phyloP scores from a whole-genome alignment of 2,113 vertebrate genomes.

The Dasyprocta punctata region DNA sequence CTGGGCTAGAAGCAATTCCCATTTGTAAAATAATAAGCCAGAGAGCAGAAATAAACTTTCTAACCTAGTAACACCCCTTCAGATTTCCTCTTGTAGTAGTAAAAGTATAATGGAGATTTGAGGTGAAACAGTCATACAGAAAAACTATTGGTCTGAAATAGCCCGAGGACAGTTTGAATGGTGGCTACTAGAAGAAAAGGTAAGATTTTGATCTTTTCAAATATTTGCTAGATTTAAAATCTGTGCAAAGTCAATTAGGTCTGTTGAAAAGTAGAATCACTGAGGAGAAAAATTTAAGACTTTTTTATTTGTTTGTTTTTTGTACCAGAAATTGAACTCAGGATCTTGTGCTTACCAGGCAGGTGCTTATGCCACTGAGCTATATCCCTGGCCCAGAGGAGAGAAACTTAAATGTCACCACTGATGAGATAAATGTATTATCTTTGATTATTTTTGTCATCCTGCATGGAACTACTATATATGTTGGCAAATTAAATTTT shows the following conservation, averaged over 20 bases:
- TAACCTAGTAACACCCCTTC: background rate
- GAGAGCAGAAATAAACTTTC: background rate
- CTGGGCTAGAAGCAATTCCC: background rate
- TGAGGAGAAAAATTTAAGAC: background rate
- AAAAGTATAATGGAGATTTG: background rate
- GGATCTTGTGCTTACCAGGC: too few species aligned
- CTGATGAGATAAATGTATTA: background rate
- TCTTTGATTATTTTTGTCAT: background rate
- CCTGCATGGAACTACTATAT: background rate
- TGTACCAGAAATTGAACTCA: too few species aligned
- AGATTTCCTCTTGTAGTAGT: background rate
- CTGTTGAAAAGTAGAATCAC: background rate
- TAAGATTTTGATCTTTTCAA: background rate
- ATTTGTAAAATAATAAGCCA: background rate
- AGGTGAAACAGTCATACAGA: background rate
- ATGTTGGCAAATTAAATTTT: background rate
- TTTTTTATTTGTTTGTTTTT: too few species aligned
- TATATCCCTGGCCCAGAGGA: background rate
- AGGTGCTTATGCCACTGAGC: too few species aligned
- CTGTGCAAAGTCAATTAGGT: background rate
- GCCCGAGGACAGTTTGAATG: background rate
- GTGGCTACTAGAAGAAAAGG: background rate
- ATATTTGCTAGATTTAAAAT: background rate
- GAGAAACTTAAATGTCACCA: background rate
- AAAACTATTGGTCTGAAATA: background rate